Conservation (phyloP, 1,140 invertebrate species). For the Bombus affinis region DNA sequence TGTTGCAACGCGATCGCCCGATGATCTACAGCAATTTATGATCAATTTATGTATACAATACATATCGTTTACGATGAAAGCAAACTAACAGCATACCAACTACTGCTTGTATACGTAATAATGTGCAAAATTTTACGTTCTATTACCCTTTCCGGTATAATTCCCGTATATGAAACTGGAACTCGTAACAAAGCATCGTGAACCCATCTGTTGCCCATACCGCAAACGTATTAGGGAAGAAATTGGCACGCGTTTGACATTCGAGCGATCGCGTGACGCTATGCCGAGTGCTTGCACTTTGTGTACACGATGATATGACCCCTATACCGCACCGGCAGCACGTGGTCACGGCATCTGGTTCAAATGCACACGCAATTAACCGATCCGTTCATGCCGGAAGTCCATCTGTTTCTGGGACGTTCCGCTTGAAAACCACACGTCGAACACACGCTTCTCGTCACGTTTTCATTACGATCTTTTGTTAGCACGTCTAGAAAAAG, state of each 20-base stretch:
- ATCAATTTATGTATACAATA: background rate
- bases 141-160: background rate
- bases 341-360: constrained; percentile 53
- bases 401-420: constrained; percentile 52
- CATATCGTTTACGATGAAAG: background rate
- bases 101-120: background rate
- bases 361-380: constrained; percentile 53
- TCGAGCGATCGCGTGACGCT: constrained; percentile 41
- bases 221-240: constrained; percentile 14
- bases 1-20: background rate
- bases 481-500: background rate
- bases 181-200: background rate
- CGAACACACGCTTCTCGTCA: constrained; percentile 23
- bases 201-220: background rate
- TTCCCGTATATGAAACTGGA: background rate
- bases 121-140: background rate
- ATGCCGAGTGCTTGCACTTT: constrained; percentile 1
- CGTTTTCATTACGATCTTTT: background rate
- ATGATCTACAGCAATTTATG: too few species aligned
- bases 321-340: constrained; percentile 26
- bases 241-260: constrained; percentile 49
- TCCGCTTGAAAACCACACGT: constrained; percentile 35
- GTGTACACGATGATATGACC: constrained; percentile 44
- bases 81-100: background rate
- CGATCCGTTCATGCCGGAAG: constrained; percentile 55